Percentiles rank a stretch among this genome's conserved stretches.
These are phyloP conservation scores for Pedetes capensis DNA, from an alignment of 2,113 vertebrate species.

Conservation along the genomic window DNA sequence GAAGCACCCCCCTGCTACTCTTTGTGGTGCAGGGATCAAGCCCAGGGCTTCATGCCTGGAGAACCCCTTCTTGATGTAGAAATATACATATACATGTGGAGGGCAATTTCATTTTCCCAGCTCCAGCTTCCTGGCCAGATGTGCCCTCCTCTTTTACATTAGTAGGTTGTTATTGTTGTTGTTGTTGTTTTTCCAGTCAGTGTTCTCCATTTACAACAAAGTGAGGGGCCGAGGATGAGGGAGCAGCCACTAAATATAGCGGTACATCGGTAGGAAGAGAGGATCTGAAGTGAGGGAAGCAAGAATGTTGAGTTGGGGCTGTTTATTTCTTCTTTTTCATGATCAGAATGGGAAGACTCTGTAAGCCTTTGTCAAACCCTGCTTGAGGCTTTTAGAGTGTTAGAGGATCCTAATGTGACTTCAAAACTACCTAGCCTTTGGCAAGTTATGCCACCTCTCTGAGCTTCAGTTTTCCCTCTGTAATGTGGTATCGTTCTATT, in stretches of 20 bases:
- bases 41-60: neutral
- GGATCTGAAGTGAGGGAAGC: neutral
- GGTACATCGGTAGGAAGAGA: neutral
- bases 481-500: neutral
- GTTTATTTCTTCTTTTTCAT: neutral
- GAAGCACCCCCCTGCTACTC: neutral
- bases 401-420: neutral
- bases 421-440: neutral
- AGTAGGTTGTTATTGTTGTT: too few species aligned
- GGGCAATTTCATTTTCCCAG: neutral
- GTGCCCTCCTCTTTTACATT: neutral
- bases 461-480: neutral
- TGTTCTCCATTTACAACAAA: neutral
- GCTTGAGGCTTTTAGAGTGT: neutral
- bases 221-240: neutral
- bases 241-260: neutral
- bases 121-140: neutral
- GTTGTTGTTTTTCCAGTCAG: constrained; percentile 13
- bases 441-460: neutral
- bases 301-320: neutral
- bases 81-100: neutral
- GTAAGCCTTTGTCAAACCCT: neutral
- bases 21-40: neutral
- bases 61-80: neutral
- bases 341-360: neutral